These are phyloP conservation scores for Diadromus collaris DNA, from an alignment of 2,888 invertebrate genomes.

Conservation along the genomic window DNA sequence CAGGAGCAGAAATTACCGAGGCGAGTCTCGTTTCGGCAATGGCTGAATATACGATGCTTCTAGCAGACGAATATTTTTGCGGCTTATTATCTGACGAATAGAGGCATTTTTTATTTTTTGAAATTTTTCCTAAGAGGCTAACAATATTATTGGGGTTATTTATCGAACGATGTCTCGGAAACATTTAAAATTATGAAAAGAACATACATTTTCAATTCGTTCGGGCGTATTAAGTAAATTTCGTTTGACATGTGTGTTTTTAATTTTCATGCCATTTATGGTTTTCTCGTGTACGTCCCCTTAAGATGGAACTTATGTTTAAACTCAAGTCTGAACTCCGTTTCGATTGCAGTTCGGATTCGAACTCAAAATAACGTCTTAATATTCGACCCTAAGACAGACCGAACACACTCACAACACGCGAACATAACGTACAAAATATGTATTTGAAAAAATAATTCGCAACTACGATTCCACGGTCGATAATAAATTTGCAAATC, in stretches of 20 bases:
- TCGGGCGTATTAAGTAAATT: not conserved
- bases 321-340: too few species aligned
- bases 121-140: not conserved
- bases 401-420: too few species aligned
- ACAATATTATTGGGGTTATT: not conserved
- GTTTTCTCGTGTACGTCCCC: not conserved
- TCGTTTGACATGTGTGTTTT: not conserved
- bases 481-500: too few species aligned
- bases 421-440: too few species aligned
- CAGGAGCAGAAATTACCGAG: conserved; percentile 4
- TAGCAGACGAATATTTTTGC: conserved; percentile 4
- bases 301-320: too few species aligned
- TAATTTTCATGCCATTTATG: not conserved
- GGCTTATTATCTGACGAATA: conserved; percentile 29
- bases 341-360: too few species aligned
- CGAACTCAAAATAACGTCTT: too few species aligned
- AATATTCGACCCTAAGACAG: too few species aligned
- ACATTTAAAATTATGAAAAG: not conserved
- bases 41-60: not conserved
- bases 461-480: too few species aligned
- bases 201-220: not conserved
- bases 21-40: not conserved
- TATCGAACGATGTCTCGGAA: not conserved
- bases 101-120: not conserved
- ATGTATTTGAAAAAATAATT: too few species aligned